A percentile compares a stretch with the other conserved stretches of the same genome.
phyloP scores from a whole-genome alignment of 2,888 invertebrate species.

The Nasonovia ribisnigri region DNA sequence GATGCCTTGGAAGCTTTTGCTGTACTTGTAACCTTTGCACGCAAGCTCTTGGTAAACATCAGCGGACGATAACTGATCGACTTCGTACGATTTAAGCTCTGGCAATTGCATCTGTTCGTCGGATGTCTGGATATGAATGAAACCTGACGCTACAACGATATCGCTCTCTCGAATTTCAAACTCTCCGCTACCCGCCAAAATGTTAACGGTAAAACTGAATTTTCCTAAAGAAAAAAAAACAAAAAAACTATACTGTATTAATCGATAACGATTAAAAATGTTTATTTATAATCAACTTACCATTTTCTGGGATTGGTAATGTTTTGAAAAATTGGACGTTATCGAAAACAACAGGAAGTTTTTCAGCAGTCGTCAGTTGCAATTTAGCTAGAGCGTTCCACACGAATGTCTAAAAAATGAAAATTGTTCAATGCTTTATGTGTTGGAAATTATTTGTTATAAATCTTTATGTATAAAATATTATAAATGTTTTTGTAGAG shows the following conservation, averaged over 20 bases:
- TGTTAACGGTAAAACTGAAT: slow-evolving; percentile 83
- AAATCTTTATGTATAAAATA: no score
- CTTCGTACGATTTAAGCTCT: slow-evolving; percentile 70
- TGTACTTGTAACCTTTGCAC: slow-evolving; percentile 89
- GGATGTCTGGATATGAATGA: slow-evolving; percentile 77
- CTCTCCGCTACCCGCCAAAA: slow-evolving; percentile 85
- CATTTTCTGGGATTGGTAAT: slow-evolving; percentile 89
- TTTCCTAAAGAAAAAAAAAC: slow-evolving; percentile 13
- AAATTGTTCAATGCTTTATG: neutral
- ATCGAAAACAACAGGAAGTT: slow-evolving; percentile 88
- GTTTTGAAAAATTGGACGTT: slow-evolving; percentile 92
- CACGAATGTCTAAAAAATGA: slow-evolving; percentile 75
- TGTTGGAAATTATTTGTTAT: no score
- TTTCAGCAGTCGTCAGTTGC: slow-evolving; percentile 79
- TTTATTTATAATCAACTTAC: slow-evolving; percentile 55
- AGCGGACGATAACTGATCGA: slow-evolving; percentile 73
- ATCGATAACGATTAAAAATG: neutral
- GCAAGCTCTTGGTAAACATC: slow-evolving; percentile 90
- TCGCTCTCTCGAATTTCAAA: slow-evolving; percentile 93
- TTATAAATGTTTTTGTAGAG: no score
- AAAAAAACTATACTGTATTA: neutral
- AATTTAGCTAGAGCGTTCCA: slow-evolving; percentile 91
- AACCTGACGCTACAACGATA: slow-evolving; percentile 84
- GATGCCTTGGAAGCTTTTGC: slow-evolving; percentile 87
- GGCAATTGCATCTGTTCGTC: slow-evolving; percentile 76